Base-by-base conservation (phyloP, 2,888 invertebrate genomes). In the Eremobia ochroleuca region DNA sequence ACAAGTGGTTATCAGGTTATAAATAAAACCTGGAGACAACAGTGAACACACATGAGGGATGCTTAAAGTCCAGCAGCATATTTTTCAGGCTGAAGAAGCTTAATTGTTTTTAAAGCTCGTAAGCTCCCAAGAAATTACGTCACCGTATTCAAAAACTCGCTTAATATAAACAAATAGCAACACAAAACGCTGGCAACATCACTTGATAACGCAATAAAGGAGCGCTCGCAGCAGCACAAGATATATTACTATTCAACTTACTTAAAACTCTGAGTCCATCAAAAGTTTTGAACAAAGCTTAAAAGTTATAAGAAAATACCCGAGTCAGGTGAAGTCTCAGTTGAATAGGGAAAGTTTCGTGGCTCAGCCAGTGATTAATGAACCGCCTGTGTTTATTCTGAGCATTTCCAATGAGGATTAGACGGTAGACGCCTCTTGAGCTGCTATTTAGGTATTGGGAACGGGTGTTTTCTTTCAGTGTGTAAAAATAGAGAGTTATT, bases 301-400 rank as follows among this genome's bases (percentile, higher is more conserved):
- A 96, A 95, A 96, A 96, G 96, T 96, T 96, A 96, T 96, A 96
- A 96, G 96, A 96, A 96, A 96, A 96, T 95, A 95, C 94, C 94
- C 94, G 91, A 96, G 95, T 96, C 96, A 96, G 96, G 96, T 96
- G 94, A 94, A 95, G 95, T 94, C 92, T 91, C 92, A 89, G 92
- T 91, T 93, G 94, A 94, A 95, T 95, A 95, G 95, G 94, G 94
- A 93, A 96, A 96, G 95, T 96, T 96, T 94, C 89, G 77, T 87
- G 86, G 86, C 90, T 86, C 87, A 81, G 83, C 86, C n/a, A n/a
- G 95, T 96, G 96, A 96, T 96, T 96, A 96, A 96, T 96, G 96
- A 95, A 94, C 85, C 90, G 91, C 92, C 89, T 86, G 93, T 95
- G 95, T 95, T 94, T 94, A 94, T 94, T 91, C 93, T 80, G 90